phyloP scores from a whole-genome alignment of 2,888 invertebrate genomes.

The Agapetus fuscipes region DNA sequence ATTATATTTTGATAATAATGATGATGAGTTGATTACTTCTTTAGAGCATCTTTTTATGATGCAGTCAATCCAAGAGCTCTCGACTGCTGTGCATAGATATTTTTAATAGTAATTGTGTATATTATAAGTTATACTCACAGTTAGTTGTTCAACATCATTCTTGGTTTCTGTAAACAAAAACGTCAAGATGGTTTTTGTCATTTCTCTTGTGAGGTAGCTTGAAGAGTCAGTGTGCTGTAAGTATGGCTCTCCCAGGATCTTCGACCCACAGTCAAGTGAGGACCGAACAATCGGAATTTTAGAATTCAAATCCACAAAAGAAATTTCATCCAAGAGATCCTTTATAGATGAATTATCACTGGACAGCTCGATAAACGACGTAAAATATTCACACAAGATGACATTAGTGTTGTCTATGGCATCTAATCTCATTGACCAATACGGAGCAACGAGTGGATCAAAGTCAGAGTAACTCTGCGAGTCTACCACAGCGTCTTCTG shows the following conservation, averaged over 20 bases:
- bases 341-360: conserved; percentile 37
- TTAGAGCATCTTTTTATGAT: too few species aligned
- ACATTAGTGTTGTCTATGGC: conserved; percentile 62
- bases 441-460: conserved; percentile 67
- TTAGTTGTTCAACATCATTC: too few species aligned
- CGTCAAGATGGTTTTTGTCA: too few species aligned
- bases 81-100: too few species aligned
- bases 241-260: background rate
- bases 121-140: too few species aligned
- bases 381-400: conserved; percentile 66
- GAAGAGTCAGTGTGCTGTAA: too few species aligned
- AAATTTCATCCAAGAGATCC: conserved; percentile 15
- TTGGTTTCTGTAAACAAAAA: too few species aligned
- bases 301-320: conserved; percentile 11
- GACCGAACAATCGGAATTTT: conserved; percentile 4
- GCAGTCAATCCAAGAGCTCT: too few species aligned
- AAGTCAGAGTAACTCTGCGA: conserved; percentile 82
- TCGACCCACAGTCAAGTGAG: background rate
- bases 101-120: too few species aligned
- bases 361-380: conserved; percentile 59
- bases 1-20: too few species aligned
- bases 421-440: conserved; percentile 64
- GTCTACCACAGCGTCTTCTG: conserved; percentile 80
- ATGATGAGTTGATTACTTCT: too few species aligned
- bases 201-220: too few species aligned